These are phyloP conservation scores for Hyperopisus bebe DNA, from an alignment of 2,113 vertebrate species.

Conservation along the genomic window DNA sequence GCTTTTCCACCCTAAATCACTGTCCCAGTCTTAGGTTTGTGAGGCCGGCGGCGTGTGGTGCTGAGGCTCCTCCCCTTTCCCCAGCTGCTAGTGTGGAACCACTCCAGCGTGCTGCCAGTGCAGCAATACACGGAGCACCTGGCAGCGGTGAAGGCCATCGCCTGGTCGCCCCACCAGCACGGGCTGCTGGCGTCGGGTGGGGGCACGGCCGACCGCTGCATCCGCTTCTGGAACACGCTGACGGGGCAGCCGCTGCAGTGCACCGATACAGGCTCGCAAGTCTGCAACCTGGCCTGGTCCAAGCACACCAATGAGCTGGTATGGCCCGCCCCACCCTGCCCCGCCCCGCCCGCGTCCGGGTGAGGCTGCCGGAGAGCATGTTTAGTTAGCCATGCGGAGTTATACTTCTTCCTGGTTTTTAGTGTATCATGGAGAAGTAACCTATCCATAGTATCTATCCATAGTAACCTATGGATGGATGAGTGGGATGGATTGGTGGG, in stretches of 20 bases:
- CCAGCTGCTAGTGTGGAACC: slow-evolving; percentile 95
- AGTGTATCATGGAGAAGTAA: neutral
- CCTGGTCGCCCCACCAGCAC: slow-evolving; percentile 96
- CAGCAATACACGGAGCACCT: slow-evolving; percentile 97
- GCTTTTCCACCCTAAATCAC: neutral
- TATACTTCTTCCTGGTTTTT: neutral
- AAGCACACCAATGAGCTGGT: slow-evolving; percentile 97
- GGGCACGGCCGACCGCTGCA: slow-evolving; percentile 91
- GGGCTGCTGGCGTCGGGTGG: slow-evolving; percentile 89
- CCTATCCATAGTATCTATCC: neutral
- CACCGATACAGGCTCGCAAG: slow-evolving; percentile 92
- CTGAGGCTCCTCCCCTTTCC: neutral
- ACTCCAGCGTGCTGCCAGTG: slow-evolving; percentile 86
- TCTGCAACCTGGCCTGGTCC: slow-evolving; percentile 98
- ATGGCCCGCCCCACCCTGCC: neutral
- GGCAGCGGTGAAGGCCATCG: slow-evolving; percentile 94
- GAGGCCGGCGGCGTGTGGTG: neutral
- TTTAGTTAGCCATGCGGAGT: neutral
- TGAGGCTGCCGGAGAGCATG: too few species aligned
- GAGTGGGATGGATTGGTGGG: neutral
- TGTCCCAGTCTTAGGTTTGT: neutral
- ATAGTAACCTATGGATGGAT: neutral
- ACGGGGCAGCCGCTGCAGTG: slow-evolving; percentile 93
- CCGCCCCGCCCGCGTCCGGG: neutral
- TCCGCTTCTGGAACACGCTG: slow-evolving; percentile 98